phyloP scores from a whole-genome alignment of 1,140 invertebrate species.

The Neotoxoptera formosana region DNA sequence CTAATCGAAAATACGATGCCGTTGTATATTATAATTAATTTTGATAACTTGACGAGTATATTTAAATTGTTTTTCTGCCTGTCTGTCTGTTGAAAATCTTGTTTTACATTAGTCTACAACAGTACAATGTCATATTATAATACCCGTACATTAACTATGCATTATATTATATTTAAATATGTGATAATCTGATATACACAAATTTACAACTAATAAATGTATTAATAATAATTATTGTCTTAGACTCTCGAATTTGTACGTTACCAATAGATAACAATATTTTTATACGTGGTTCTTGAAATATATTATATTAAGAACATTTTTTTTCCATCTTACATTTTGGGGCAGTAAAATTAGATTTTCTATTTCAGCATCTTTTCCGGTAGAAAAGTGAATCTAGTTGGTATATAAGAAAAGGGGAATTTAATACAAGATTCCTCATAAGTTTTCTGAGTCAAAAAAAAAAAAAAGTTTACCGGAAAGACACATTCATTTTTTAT shows the following conservation, averaged over 20 bases:
- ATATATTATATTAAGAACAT: background rate
- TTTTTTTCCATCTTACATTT: too few species aligned
- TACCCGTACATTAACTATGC: background rate
- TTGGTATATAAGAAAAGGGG: too few species aligned
- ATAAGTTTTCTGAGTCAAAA: too few species aligned
- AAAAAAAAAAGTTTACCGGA: too few species aligned
- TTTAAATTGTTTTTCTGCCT: background rate
- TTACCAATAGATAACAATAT: background rate
- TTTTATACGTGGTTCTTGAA: background rate
- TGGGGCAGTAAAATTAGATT: too few species aligned
- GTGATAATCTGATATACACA: background rate
- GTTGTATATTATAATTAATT: background rate
- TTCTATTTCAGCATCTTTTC: too few species aligned
- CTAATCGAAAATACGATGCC: background rate
- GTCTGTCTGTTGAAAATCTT: background rate
- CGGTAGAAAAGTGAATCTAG: too few species aligned
- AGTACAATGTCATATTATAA: background rate
- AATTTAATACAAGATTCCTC: too few species aligned
- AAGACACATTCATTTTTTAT: too few species aligned
- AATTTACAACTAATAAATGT: background rate
- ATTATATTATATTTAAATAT: too few species aligned
- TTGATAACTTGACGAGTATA: background rate
- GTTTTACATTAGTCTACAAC: background rate
- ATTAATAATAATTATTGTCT: background rate
- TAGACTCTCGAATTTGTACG: background rate